Evolutionary conservation across 2,797 vertebrate species (phyloP).

Genomic region (Tauraco hartlaubi): DNA sequence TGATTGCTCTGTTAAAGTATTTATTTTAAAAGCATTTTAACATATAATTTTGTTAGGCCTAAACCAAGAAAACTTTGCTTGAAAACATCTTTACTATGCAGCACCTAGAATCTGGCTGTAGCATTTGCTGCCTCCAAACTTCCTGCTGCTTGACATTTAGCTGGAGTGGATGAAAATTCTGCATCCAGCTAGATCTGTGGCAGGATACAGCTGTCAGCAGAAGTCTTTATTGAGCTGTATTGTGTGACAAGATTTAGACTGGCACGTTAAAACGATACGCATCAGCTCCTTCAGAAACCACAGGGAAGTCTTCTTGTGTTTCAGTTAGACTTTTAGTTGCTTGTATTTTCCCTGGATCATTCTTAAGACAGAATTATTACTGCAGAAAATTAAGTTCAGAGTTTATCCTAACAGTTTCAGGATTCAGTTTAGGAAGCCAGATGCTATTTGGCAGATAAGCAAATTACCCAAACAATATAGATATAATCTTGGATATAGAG

Average conservation of each 20-base stretch:
- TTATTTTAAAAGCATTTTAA: neutral
- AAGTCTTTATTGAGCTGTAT: neutral
- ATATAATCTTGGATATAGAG: neutral
- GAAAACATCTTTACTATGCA: neutral
- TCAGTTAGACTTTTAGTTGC: neutral
- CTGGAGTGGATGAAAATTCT: neutral
- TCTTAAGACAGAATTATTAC: neutral
- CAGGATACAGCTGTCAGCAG: neutral
- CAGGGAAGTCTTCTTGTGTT: neutral
- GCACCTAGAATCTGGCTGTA: neutral
- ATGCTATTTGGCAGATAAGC: neutral
- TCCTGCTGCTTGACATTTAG: neutral
- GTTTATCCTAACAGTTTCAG: neutral
- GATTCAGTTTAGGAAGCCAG: neutral
- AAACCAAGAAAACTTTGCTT: neutral
- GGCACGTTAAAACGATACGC: rapidly evolving
- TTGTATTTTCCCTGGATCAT: neutral
- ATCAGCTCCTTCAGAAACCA: neutral
- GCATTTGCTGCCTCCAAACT: neutral
- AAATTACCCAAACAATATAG: neutral
- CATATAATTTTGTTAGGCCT: neutral
- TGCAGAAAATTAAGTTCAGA: neutral
- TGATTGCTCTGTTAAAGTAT: neutral
- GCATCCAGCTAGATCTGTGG: neutral
- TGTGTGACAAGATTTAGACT: neutral